Percentiles rank a stretch among this genome's conserved stretches.
Evolutionary conservation across 2,797 vertebrate genomes (phyloP).

Genomic region (Acanthopagrus latus): DNA sequence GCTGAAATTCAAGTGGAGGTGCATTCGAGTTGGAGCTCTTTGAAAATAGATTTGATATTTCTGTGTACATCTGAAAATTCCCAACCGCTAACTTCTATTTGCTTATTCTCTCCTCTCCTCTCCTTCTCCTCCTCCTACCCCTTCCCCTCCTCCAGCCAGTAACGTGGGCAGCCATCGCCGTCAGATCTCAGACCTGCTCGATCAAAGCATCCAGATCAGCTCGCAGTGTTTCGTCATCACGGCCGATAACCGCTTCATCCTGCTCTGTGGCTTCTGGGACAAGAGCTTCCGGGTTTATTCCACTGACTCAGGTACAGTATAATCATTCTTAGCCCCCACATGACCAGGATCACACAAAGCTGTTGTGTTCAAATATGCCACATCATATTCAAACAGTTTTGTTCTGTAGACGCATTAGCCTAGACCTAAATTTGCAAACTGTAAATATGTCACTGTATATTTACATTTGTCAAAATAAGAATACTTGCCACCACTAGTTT

Average conservation of each 20-base stretch:
- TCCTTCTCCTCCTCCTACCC: conserved; percentile 11
- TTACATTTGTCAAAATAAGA: conserved; percentile 5
- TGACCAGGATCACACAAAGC: background rate
- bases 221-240: conserved; percentile 97
- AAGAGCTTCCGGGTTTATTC: conserved; percentile 98
- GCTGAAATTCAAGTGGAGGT: conserved; percentile 43
- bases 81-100: background rate
- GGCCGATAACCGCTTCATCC: conserved; percentile 95
- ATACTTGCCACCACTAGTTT: background rate
- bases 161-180: conserved; percentile 92
- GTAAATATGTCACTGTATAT: background rate
- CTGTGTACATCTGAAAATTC: conserved; percentile 14
- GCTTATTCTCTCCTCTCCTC: background rate
- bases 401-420: background rate
- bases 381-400: background rate
- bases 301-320: conserved; percentile 91
- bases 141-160: conserved; percentile 82
- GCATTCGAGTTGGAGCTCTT: conserved; percentile 26
- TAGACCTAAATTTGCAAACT: background rate
- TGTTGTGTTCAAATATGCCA: background rate
- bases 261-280: conserved; percentile 99
- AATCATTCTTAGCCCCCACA: too few relatives aligned
- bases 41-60: conserved; percentile 27
- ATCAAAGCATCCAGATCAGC: conserved; percentile 97
- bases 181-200: conserved; percentile 96